Base-by-base conservation (phyloP, 2,888 invertebrate genomes). In the Torymus aiolomorphi region DNA sequence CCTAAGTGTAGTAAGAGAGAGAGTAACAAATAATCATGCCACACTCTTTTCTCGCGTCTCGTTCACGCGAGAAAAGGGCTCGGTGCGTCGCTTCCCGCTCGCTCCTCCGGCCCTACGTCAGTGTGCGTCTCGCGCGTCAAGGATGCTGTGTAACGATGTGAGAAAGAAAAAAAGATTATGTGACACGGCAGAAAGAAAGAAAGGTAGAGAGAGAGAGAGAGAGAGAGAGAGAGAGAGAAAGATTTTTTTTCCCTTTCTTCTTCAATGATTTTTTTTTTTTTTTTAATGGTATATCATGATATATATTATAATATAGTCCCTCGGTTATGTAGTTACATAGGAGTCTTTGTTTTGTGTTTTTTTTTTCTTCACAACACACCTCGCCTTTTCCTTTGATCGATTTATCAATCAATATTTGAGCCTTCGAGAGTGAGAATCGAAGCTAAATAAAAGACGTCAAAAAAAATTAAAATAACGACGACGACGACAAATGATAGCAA, bases 261-360 rank as follows among this genome's bases (percentile, higher is more conserved):
- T n/a, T 16, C 54, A 42, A 54, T 59, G 59, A 59, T 54, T 67
- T 49, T 73, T 74, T 66, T 51, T 69, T 78, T 70, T n/a, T n/a
- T 77, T 70, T 57, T 66, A 74, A 76, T 42, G 42, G 42, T 42
- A 42, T 42, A 42, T n/a, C n/a, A n/a, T 42, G 42, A 42, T 42
- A 42, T 42, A 42, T 31, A 31, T 31, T 31, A 31, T 42, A 42
- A 42, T 42, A 42, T 42, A 42, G 42, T 52, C 69, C 76, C 59
- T 76, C 70, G 63, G 61, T 74, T 77, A 57, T 42, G 42, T 71
- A 75, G 42, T 75, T 62, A 42, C n/a, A 14, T 69, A 73, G 63
- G 70, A 79, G 61, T 78, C 72, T 72, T 69, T 73, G 59, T 79
- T 79, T 77, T 81, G 69, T 75, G 78, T 78, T 81, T 69, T 42